A percentile compares a stretch with the other conserved stretches of the same genome.
Evolutionary conservation across 1,140 invertebrate genomes (phyloP).

Genomic region (Drosophila pachea): DNA sequence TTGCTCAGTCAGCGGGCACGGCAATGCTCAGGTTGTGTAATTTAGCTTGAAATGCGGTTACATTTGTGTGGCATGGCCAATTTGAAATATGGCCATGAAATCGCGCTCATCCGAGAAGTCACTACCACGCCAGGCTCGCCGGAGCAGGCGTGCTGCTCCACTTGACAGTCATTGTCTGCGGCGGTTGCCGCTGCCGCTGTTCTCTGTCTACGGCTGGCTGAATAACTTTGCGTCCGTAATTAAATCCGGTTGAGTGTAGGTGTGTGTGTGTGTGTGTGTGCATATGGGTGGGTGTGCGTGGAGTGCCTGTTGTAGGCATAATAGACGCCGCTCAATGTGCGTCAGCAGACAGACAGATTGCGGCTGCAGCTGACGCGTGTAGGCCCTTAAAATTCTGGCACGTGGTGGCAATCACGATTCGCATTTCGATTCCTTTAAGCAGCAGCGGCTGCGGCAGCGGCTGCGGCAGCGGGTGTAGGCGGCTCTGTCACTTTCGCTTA

Average conservation of each 20-base stretch:
- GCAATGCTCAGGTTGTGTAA: slow-evolving; percentile 3
- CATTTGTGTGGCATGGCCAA: slow-evolving; percentile 21
- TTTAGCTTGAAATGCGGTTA: slow-evolving; percentile 14
- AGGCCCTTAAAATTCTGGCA: neutral
- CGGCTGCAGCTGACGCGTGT: slow-evolving; percentile 10
- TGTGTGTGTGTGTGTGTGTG: neutral
- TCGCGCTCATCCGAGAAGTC: slow-evolving; percentile 4
- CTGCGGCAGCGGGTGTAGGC: slow-evolving; percentile 3
- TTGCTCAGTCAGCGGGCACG: slow-evolving; percentile 12
- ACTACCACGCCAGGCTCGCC: neutral
- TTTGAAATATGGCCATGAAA: slow-evolving; percentile 1
- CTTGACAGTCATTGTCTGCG: slow-evolving; percentile 8
- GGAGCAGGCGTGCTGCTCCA: slow-evolving; percentile 3
- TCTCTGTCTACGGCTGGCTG: neutral
- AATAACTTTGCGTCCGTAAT: slow-evolving; percentile 26
- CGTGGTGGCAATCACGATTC: slow-evolving; percentile 12
- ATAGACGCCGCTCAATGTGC: too few relatives aligned
- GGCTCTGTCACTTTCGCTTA: slow-evolving; percentile 16
- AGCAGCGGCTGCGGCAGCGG: too few relatives aligned
- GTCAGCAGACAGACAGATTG: too few relatives aligned
- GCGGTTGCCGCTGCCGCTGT: neutral
- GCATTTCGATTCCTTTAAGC: slow-evolving; percentile 11
- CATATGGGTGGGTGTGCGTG: neutral
- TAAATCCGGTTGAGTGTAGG: slow-evolving; percentile 9
- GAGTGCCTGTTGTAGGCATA: too few relatives aligned